Evolutionary conservation across 2,888 invertebrate species (phyloP), one percentile per base, ranked within the genome.

Genomic region (Pachliopta kotzebuea): DNA sequence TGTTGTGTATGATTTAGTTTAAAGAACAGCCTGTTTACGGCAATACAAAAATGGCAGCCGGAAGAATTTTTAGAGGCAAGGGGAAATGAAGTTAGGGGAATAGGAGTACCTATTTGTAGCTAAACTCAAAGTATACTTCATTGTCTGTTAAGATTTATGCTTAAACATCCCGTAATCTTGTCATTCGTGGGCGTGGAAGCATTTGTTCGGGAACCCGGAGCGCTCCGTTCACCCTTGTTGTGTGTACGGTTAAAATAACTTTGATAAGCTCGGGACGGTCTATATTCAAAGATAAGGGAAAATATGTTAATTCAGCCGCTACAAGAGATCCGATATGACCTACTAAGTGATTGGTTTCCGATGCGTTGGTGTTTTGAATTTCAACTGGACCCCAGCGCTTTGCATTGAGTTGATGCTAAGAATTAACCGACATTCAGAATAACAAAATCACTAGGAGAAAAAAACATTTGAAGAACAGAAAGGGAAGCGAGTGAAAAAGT

Each of bases 271-370:
- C 78, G 80, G 80, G 79, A 80, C 81, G 79, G 81, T 79, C 82
- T 81, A 86, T 86, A 88, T 84, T 84, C 79, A 79, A 76, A 79
- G 90, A 91, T 91, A 90, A 89, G 84, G 81, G 84, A 88, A 89
- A 90, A 90, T 90, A 91, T 91, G 91, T 90, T 89, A 90, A 90
- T 90, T 88, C 78, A 76, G 80, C 76, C 78, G 75, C 82, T 81
- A 76, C 80, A 75, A 82, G 78, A 83, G 83, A 85, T 78, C 81
- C 83, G 84, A 87, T 87, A 88, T 90, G 84, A 86, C 86, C 90
- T 81, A 86, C 89, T 90, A 90, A 91, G 90, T 91, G 91, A 91
- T 90, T 90, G 90, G 90, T 88, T 85, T 75, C 83, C 77, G 79
- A 79, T 83, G 81, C 80, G 79, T 76, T 75, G 76, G 79, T 85